These are phyloP conservation scores for Nerophis lumbriciformis DNA, from an alignment of 2,113 vertebrate species.

Conservation along the genomic window DNA sequence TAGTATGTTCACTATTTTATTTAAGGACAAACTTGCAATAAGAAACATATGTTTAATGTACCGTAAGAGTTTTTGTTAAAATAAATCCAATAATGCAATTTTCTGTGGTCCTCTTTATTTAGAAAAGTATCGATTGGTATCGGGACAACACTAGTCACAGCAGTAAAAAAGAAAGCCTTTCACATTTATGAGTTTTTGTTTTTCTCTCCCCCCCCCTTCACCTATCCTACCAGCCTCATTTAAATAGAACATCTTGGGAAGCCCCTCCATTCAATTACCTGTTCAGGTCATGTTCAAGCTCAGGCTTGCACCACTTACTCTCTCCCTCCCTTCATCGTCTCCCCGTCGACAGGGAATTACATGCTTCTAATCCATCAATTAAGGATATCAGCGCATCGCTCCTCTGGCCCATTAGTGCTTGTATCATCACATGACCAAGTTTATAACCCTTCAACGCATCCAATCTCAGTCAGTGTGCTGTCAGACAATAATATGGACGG, in stretches of 20 bases:
- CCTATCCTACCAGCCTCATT: conserved; percentile 33
- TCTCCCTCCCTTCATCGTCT: conserved; percentile 47
- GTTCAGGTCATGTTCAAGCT: conserved; percentile 52
- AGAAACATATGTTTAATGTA: too few relatives aligned
- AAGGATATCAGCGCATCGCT: conserved; percentile 66
- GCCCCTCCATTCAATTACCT: conserved; percentile 53
- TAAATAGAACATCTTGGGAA: conserved; percentile 52
- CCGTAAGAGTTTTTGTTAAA: too few relatives aligned
- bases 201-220: conserved; percentile 5
- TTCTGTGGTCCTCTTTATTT: too few relatives aligned
- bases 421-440: conserved; percentile 60
- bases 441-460: conserved; percentile 44
- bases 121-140: too few relatives aligned
- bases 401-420: conserved; percentile 57
- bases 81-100: too few relatives aligned
- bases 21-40: too few relatives aligned
- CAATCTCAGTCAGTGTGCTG: background rate
- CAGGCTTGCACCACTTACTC: conserved; percentile 34
- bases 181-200: background rate
- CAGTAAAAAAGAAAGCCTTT: too few relatives aligned
- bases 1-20: too few relatives aligned
- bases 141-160: too few relatives aligned
- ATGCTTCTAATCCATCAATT: conserved; percentile 72
- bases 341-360: conserved; percentile 53
- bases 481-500: conserved; percentile 22